These are phyloP conservation scores for Grantiella picta DNA, from an alignment of 2,113 vertebrate species.

Conservation along the genomic window DNA sequence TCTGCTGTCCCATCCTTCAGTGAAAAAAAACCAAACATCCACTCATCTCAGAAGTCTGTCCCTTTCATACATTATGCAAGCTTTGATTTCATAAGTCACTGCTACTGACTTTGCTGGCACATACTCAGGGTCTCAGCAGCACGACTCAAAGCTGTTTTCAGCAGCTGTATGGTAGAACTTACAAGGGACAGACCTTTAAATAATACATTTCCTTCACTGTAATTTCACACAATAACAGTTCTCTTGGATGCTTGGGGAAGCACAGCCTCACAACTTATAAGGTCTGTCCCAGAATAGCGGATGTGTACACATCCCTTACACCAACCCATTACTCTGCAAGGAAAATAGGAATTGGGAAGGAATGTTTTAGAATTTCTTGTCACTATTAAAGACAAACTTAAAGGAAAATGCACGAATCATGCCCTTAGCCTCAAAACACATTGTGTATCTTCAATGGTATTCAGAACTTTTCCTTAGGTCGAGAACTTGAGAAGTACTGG, in stretches of 20 bases:
- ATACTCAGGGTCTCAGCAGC: not conserved
- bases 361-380: not conserved
- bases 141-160: not conserved
- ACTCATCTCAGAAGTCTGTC: not conserved
- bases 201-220: not conserved
- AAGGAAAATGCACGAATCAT: accelerated
- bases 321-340: not conserved
- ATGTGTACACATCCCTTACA: not conserved
- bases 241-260: not conserved
- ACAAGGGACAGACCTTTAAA: not conserved
- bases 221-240: not conserved
- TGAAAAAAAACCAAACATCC: not conserved
- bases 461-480: not conserved
- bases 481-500: not conserved
- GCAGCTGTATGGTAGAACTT: not conserved
- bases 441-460: not conserved
- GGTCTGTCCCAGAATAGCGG: not conserved
- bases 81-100: not conserved
- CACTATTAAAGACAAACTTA: not conserved
- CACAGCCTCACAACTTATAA: not conserved
- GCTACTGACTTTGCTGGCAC: not conserved
- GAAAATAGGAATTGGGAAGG: not conserved
- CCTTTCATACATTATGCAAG: not conserved
- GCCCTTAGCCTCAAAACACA: not conserved
- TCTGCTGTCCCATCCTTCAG: not conserved